Evolutionary conservation across 2,113 vertebrate genomes (phyloP), one percentile per base, ranked within the genome.

Genomic region (Datnioides undecimradiatus): DNA sequence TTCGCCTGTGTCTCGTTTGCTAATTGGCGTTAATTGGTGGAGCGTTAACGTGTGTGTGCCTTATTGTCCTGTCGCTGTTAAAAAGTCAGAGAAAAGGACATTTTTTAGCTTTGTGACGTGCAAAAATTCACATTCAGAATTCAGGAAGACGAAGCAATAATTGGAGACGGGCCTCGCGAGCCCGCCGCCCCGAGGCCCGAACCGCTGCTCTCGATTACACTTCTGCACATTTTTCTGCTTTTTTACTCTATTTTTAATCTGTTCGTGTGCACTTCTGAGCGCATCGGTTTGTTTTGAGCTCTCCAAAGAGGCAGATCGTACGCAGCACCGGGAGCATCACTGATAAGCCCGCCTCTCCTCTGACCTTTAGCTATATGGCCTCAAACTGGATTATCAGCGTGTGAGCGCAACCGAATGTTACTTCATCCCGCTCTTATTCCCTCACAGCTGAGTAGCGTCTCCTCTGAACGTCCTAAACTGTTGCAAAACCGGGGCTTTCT

Each of bases 401-500:
- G 9, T 52, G 7, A 75, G 48, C 33, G 25, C 46, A 27, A 65
- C 17, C 41, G 63, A 69, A 63, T 49, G 57, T 83, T 34, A 8
- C 45, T 54, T 2, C 13, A 52, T 58, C 19, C 66, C 36, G 2
- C 19, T 72, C 9, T 58, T 34, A 14, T 68, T 34, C 64, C 43
- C 57, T 55, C 65, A 27, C 78, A 90, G 80, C 76, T 33, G 10
- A 82, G 33, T 2, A 14, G 8, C 33, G 1, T 60, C 65, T 71
- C 59, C 31, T 49, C 72, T 8, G 13, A 29, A 0, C 33, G 2
- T 64, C 21, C 34, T 31, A 72, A 57, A 57, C 36, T 64, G 55
- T 68, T 79, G 65, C 70, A 69, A 57, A 76, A 80, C 68, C 12
- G 59, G 67, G 74, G 80, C 49, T 82, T 83, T 48, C 57, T 83